phyloP scores from a whole-genome alignment of 2,797 vertebrate genomes.

The Echeneis naucrates region DNA sequence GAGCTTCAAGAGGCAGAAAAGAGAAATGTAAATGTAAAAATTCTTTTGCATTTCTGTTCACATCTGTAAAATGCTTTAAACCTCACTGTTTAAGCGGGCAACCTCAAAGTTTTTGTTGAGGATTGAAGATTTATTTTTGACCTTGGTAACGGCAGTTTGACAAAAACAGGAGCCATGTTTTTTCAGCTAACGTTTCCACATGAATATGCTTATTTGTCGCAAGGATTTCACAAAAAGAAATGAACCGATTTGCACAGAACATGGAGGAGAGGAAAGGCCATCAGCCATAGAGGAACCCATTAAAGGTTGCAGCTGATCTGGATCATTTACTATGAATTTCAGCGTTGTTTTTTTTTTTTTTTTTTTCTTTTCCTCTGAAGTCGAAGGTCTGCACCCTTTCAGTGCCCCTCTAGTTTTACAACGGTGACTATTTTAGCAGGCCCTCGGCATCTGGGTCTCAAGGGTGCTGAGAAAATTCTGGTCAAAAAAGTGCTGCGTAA shows the following conservation, averaged over 20 bases:
- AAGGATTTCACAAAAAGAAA: too few relatives aligned
- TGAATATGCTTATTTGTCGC: too few relatives aligned
- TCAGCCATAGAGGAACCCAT: too few relatives aligned
- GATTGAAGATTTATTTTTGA: neutral
- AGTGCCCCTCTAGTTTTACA: constrained; percentile 4
- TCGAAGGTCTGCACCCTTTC: too few relatives aligned
- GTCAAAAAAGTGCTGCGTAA: neutral
- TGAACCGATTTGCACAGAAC: too few relatives aligned
- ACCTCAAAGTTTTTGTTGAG: neutral
- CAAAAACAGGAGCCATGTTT: neutral
- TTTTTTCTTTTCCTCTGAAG: too few relatives aligned
- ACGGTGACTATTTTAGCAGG: neutral
- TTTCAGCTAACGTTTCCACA: too few relatives aligned
- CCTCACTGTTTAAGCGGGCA: too few relatives aligned
- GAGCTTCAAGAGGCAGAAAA: neutral
- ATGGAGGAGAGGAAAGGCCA: too few relatives aligned
- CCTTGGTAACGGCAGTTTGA: neutral
- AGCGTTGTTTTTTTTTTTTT: too few relatives aligned
- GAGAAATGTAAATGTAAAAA: neutral
- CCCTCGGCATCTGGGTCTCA: constrained; percentile 8
- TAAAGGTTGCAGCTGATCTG: too few relatives aligned
- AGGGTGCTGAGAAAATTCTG: neutral
- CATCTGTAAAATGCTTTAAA: neutral
- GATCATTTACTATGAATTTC: too few relatives aligned
- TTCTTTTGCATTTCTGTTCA: neutral